phyloP scores from a whole-genome alignment of 2,113 vertebrate species.

The Petroica traversi region DNA sequence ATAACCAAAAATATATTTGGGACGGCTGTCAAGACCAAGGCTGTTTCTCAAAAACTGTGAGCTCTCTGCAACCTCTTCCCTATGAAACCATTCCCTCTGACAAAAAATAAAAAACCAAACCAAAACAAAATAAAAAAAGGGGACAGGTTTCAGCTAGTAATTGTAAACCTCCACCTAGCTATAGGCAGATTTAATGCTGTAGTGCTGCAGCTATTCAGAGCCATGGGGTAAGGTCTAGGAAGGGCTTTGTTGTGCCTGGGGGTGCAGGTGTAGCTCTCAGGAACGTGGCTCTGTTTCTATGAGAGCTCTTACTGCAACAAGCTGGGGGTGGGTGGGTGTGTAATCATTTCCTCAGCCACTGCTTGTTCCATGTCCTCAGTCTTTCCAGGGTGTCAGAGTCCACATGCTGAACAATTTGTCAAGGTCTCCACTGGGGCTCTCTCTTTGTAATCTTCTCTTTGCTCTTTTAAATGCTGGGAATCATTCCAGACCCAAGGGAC shows the following conservation, averaged over 20 bases:
- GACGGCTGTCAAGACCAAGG: neutral
- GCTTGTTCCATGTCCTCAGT: neutral
- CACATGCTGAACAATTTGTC: neutral
- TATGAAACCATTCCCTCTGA: neutral
- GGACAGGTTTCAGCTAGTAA: neutral
- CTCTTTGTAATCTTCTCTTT: neutral
- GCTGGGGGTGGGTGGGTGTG: accelerated
- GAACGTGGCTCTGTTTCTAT: neutral
- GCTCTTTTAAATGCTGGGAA: neutral
- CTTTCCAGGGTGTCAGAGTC: neutral
- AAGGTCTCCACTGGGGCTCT: neutral
- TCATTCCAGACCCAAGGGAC: neutral
- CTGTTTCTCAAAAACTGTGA: neutral
- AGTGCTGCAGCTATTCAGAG: neutral
- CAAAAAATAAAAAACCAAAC: neutral
- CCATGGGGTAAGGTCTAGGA: neutral
- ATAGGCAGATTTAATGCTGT: neutral
- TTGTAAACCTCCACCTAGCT: neutral
- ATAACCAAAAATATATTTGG: neutral
- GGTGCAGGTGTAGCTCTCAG: neutral
- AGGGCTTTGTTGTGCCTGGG: neutral
- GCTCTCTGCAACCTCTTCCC: neutral
- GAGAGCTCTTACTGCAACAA: neutral
- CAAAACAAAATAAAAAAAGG: neutral
- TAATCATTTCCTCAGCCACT: neutral